These are phyloP conservation scores for Macrophya annulata DNA, from an alignment of 2,888 invertebrate species.

Conservation along the genomic window DNA sequence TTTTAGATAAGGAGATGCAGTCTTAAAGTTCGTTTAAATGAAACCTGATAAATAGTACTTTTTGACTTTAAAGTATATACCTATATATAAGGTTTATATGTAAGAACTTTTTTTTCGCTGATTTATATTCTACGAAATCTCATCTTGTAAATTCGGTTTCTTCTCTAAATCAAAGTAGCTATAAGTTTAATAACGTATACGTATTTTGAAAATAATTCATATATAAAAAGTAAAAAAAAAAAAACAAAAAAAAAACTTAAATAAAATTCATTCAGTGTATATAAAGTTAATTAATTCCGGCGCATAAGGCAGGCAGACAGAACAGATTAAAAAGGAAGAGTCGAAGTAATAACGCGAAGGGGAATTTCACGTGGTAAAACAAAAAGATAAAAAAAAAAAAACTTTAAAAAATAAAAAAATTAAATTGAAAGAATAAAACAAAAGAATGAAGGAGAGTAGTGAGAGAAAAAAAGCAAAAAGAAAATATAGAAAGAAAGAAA, in stretches of 20 bases:
- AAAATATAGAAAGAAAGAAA: background rate
- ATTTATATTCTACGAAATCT: background rate
- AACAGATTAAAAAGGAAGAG: background rate
- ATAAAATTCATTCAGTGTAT: background rate
- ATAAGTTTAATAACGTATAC: background rate
- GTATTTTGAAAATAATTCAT: background rate
- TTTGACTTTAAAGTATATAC: background rate
- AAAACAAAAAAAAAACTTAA: background rate
- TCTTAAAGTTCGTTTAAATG: background rate
- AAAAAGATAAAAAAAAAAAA: background rate
- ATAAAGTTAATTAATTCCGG: background rate
- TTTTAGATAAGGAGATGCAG: background rate
- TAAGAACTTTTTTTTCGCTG: background rate
- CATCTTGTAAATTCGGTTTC: background rate
- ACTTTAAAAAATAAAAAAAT: background rate
- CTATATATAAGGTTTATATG: too few species aligned
- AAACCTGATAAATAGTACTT: constrained; percentile 3
- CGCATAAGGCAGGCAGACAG: background rate
- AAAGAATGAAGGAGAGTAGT: background rate
- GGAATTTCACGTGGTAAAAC: background rate
- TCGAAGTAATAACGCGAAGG: background rate
- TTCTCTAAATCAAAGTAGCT: background rate
- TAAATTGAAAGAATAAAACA: background rate
- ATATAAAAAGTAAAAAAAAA: background rate
- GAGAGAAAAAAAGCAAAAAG: background rate